Conservation (phyloP, 2,113 vertebrate species). For the Turnix velox region DNA sequence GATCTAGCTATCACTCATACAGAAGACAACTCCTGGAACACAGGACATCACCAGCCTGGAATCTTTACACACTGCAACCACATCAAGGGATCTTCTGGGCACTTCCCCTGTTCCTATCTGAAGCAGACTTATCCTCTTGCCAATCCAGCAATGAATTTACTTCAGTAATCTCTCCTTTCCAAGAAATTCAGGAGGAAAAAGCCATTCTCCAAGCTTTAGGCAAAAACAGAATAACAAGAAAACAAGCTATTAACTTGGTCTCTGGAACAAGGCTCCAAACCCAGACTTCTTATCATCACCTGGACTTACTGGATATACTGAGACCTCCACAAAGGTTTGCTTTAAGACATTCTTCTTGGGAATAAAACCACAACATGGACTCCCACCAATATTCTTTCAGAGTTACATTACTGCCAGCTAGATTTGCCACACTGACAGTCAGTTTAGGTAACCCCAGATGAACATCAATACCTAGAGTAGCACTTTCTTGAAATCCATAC, state of each 20-base stretch:
- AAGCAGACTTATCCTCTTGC: not conserved
- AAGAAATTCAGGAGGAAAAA: not conserved
- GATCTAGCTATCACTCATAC: not conserved
- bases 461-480: not conserved
- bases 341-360: not conserved
- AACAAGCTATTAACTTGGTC: not conserved
- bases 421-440: not conserved
- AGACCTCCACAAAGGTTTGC: not conserved
- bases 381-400: not conserved
- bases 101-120: not conserved
- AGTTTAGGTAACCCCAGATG: not conserved
- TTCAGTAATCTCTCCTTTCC: not conserved
- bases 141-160: not conserved
- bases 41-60: not conserved
- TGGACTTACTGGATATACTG: not conserved
- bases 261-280: not conserved
- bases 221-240: not conserved
- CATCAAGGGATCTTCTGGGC: not conserved
- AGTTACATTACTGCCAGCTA: not conserved
- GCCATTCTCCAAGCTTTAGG: not conserved
- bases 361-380: not conserved
- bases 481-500: not conserved
- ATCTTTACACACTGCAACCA: not conserved
- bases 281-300: not conserved
- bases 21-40: not conserved